Evolutionary conservation across 35 echinoderm and acorn worm genomes (phyloP).

Genomic region (Amphiura filiformis): DNA sequence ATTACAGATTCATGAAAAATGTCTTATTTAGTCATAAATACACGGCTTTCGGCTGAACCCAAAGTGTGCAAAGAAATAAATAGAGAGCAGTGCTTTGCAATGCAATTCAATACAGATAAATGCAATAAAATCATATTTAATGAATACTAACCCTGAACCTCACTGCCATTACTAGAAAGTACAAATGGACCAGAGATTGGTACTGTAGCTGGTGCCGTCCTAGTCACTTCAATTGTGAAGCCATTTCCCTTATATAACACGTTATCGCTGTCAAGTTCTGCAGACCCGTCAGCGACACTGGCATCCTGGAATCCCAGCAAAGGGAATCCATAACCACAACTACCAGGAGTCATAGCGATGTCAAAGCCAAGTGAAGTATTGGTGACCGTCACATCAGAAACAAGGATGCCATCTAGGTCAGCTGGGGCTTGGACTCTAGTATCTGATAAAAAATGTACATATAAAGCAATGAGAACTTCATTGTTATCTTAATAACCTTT

Average conservation of each 20-base stretch:
- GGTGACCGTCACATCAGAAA: slow-evolving; percentile 28
- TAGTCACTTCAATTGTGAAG: neutral
- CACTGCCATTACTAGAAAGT: slow-evolving; percentile 9
- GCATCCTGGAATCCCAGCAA: slow-evolving; percentile 32
- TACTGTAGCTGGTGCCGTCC: slow-evolving; percentile 12
- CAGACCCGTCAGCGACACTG: neutral
- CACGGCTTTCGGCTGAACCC: too few relatives aligned
- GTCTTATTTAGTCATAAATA: too few relatives aligned
- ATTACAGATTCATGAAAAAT: too few relatives aligned
- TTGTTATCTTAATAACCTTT: neutral
- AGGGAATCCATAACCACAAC: slow-evolving; percentile 42
- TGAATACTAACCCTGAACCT: neutral
- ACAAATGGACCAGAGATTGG: slow-evolving; percentile 38
- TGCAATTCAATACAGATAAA: too few relatives aligned
- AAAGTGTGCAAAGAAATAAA: too few relatives aligned
- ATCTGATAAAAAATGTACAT: neutral
- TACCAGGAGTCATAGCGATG: slow-evolving; percentile 27
- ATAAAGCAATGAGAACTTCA: neutral
- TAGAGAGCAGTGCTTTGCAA: too few relatives aligned
- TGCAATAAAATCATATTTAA: too few relatives aligned
- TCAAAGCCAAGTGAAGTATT: slow-evolving; percentile 13
- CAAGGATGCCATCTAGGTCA: slow-evolving; percentile 28
- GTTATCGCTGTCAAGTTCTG: neutral
- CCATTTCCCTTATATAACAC: neutral
- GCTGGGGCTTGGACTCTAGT: neutral